These are phyloP conservation scores for Sebastes vulpes DNA, from an alignment of 2,797 vertebrate species.

Conservation along the genomic window DNA sequence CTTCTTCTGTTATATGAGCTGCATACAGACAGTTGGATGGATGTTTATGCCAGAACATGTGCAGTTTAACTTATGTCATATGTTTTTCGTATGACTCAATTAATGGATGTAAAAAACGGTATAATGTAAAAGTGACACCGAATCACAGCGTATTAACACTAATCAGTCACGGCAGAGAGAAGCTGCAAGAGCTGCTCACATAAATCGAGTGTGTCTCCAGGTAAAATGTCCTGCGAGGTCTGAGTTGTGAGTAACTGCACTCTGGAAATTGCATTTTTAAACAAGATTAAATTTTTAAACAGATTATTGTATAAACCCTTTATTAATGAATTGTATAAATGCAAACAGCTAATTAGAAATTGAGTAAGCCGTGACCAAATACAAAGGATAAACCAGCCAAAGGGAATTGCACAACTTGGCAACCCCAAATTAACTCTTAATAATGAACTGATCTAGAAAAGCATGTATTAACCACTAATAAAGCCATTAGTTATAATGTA, in stretches of 20 bases:
- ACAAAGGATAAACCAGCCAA: background rate
- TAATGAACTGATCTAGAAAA: background rate
- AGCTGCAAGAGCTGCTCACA: conserved; percentile 4
- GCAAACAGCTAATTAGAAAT: background rate
- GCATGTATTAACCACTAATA: background rate
- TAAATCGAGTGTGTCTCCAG: background rate
- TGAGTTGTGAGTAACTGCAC: background rate
- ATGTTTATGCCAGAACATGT: conserved; percentile 1
- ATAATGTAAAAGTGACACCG: background rate
- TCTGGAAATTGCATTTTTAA: background rate
- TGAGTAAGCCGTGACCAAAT: background rate
- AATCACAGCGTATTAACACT: conserved; percentile 9
- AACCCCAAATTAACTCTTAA: background rate
- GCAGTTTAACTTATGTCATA: background rate
- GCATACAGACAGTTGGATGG: background rate
- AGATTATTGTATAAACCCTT: background rate
- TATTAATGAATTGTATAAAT: background rate
- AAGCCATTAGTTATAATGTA: background rate
- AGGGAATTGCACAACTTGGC: background rate
- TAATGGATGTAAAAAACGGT: background rate
- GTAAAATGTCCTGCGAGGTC: no score
- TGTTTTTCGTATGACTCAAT: background rate
- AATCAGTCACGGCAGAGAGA: conserved; percentile 22
- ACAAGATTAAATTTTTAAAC: background rate
- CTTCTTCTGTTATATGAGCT: background rate